A percentile compares a stretch with the other conserved stretches of the same genome.
These are phyloP conservation scores for Sus scrofa DNA, from an alignment of 2,113 vertebrate species.

Conservation along the genomic window T2T-Sscrofa CM000830.6:122274001-122274500, in stretches of 20 bases:
- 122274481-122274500: neutral
- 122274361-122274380: conserved; percentile 2
- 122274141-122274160: neutral
- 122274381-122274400: neutral
- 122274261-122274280: conserved; percentile 41
- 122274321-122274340: conserved; percentile 45
- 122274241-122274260: neutral
- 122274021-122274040: neutral
- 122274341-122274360: conserved; percentile 22
- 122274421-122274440: conserved; percentile 18
- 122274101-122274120: neutral
- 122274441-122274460: neutral
- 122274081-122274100: neutral
- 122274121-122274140: neutral
- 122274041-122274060: neutral
- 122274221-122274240: conserved; percentile 41
- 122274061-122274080: neutral
- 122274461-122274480: neutral
- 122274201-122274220: neutral
- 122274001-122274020: neutral
- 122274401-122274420: neutral
- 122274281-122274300: conserved; percentile 13
- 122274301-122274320: conserved; percentile 24
- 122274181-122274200: neutral
- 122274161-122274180: neutral